Evolutionary conservation across 2,797 vertebrate species (phyloP), one percentile per base, ranked within the genome.

Genomic region (Neosalanx taihuensis): DNA sequence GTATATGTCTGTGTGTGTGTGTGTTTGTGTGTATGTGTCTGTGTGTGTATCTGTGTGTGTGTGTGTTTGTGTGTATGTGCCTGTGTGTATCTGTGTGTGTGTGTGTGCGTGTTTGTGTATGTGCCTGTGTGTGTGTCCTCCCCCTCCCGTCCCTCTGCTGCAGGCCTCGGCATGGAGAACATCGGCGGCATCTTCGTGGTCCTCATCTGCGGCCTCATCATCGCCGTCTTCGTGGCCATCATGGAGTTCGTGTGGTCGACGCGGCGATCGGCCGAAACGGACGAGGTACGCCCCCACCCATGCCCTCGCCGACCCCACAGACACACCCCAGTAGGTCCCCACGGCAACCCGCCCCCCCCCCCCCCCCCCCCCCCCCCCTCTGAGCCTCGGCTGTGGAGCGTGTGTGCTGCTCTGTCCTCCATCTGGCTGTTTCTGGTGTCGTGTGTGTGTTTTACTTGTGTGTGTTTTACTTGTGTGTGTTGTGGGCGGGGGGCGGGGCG

Each of bases 231-330:
- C 35, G 95, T 97, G 86, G 96, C 96, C 2, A 93, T 97, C 81
- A 96, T 96, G 95, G 96, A 97, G 83, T 97, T 97, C 73, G 94
- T 97, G 70, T 97, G 96, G 96, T 96, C 95, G 66, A 96, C 95
- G 0, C 92, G 96, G 59, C 94, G 93, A 87, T 94, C 96, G 0
- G 94, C 95, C 30, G 95, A 96, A 89, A 94, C 93, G 0, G 95
- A 97, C 83, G 95, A 97, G 95, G 96, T 97, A 91, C 93, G 94
- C 86, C 85, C 84, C 79, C 88, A 90, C 86, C 85, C 89, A 89
- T 92, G 89, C 80, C 85, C 85, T 83, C 79, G 85, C 82, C 87
- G 83, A 88, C 89, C 86, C 84, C 90, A 89, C 92, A 91, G 90
- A 92, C 89, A 91, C 83, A 85, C 90, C 88, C 89, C 92, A 93